Evolutionary conservation across 2,797 vertebrate species (phyloP).

Genomic region (Channallabes apus): DNA sequence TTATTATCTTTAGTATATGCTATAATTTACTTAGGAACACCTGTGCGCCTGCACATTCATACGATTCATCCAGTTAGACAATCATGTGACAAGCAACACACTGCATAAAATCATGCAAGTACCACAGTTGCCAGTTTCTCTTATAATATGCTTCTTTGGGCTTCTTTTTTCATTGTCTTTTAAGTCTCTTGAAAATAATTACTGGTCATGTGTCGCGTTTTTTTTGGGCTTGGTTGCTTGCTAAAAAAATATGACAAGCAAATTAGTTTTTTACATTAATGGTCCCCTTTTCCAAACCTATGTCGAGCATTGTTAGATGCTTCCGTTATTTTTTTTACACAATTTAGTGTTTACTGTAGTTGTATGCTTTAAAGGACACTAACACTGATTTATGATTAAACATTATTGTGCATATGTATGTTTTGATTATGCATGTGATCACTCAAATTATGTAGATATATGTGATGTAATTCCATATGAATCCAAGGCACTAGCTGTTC

Average conservation of each 20-base stretch:
- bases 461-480: not conserved
- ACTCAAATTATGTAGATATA: not conserved
- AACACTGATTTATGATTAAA: not conserved
- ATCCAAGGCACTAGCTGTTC: not conserved
- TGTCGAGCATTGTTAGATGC: not conserved
- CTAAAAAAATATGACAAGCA: too few relatives aligned
- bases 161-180: too few relatives aligned
- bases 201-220: too few relatives aligned
- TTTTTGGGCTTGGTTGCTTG: too few relatives aligned
- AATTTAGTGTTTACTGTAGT: not conserved
- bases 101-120: not conserved
- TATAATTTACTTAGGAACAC: not conserved
- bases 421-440: not conserved
- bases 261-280: too few relatives aligned
- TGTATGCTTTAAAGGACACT: not conserved
- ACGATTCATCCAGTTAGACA: not conserved
- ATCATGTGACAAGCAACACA: not conserved
- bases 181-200: too few relatives aligned
- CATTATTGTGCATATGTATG: not conserved
- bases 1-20: not conserved
- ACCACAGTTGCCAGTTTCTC: too few relatives aligned
- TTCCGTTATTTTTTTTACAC: conserved; percentile 16
- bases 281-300: not conserved
- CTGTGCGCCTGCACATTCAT: not conserved
- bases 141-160: too few relatives aligned